Evolutionary conservation across 1,140 invertebrate species (phyloP).

Genomic region (Halesus radiatus): DNA sequence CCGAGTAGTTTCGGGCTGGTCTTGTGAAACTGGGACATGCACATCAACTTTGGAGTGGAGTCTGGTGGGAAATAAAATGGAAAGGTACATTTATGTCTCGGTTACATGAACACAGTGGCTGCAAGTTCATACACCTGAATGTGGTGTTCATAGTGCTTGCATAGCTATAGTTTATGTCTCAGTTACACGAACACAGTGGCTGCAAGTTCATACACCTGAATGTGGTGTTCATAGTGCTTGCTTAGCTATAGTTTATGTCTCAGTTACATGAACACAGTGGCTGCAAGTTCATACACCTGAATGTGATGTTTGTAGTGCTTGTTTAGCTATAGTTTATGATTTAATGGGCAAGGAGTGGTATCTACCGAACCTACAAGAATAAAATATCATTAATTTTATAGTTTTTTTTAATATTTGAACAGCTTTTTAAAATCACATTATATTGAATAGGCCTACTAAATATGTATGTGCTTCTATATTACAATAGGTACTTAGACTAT

Average conservation of each 20-base stretch:
- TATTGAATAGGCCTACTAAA: slow-evolving; percentile 71
- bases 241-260: not conserved
- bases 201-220: not conserved
- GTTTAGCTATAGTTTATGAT: not conserved
- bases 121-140: not conserved
- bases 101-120: not conserved
- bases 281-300: not conserved
- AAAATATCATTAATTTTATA: slow-evolving; percentile 60
- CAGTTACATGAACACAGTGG: too few relatives aligned
- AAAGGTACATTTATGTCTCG: not conserved
- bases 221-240: not conserved
- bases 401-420: slow-evolving; percentile 68
- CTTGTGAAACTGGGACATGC: slow-evolving; percentile 49
- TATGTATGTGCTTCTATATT: slow-evolving; percentile 73
- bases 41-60: slow-evolving; percentile 20
- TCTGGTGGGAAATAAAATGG: not conserved
- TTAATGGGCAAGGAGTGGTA: not conserved
- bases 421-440: slow-evolving; percentile 71
- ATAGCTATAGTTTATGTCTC: not conserved
- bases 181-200: not conserved
- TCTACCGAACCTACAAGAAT: not conserved
- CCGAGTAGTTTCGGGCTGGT: slow-evolving; percentile 16
- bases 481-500: slow-evolving; percentile 72
- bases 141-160: not conserved
- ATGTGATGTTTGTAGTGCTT: not conserved